phyloP scores from a whole-genome alignment of 2,888 invertebrate species.

The Sarcophaga carnaria region DNA sequence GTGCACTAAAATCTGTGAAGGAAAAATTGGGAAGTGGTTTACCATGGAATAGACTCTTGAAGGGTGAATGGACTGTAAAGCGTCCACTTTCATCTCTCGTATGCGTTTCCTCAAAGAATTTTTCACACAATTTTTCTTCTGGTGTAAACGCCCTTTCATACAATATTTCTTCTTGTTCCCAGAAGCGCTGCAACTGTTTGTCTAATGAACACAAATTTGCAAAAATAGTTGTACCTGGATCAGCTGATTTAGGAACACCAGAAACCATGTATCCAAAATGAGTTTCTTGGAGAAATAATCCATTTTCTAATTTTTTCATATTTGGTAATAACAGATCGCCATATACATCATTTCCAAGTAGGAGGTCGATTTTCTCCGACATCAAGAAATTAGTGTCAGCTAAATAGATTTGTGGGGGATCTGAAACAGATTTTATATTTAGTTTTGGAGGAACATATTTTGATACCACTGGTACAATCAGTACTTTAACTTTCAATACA shows the following conservation, averaged over 20 bases:
- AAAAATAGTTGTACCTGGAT: background rate
- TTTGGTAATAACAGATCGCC: conserved; percentile 41
- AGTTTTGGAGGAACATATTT: conserved; percentile 38
- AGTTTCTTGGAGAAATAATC: conserved; percentile 58
- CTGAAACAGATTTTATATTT: background rate
- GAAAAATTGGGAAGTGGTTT: conserved; percentile 25
- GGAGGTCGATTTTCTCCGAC: background rate
- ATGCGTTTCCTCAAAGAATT: conserved; percentile 33
- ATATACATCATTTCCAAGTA: conserved; percentile 24
- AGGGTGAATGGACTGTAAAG: conserved; percentile 42
- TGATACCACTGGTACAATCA: conserved; percentile 38
- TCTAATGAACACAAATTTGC: conserved; percentile 47
- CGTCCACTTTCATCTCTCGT: conserved; percentile 30
- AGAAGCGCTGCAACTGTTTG: conserved; percentile 44
- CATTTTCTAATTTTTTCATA: conserved; percentile 51
- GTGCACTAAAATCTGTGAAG: conserved; percentile 43
- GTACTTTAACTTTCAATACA: conserved; percentile 19
- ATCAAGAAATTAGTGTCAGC: conserved; percentile 35
- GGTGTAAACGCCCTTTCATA: conserved; percentile 10
- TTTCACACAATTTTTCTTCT: conserved; percentile 42
- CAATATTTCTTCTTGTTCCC: conserved; percentile 53
- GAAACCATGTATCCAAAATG: conserved; percentile 59
- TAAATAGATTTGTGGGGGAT: conserved; percentile 7
- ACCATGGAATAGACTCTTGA: background rate
- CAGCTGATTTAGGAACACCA: conserved; percentile 9